Conservation (phyloP, 2,797 vertebrate species). For the Streptopelia turtur region DNA sequence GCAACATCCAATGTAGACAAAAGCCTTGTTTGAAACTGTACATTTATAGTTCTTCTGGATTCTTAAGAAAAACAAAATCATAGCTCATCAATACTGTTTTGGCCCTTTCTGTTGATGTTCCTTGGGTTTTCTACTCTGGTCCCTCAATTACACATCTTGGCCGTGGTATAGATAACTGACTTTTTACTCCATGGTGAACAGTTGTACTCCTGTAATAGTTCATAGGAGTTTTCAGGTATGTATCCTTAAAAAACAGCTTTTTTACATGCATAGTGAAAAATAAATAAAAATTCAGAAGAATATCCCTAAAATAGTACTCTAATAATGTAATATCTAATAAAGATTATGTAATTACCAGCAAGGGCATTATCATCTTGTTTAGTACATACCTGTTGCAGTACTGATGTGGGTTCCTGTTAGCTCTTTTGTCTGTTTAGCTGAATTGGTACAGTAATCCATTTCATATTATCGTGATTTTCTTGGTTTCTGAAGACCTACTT, state of each 20-base stretch:
- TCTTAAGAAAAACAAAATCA: neutral
- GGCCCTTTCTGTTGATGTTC: neutral
- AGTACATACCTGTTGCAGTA: fast-evolving
- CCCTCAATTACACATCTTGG: fast-evolving
- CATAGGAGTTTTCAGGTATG: neutral
- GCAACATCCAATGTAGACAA: neutral
- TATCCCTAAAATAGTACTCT: neutral
- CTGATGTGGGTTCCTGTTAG: fast-evolving
- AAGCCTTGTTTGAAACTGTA: neutral
- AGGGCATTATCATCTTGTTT: neutral
- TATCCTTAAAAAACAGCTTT: neutral
- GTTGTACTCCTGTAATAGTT: neutral
- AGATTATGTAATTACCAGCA: neutral
- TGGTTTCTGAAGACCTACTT: neutral
- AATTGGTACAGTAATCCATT: neutral
- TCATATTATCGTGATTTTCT: neutral
- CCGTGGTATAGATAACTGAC: neutral
- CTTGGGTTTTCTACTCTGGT: neutral
- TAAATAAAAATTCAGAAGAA: neutral
- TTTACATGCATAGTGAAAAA: neutral
- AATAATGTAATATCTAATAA: neutral
- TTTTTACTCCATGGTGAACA: neutral
- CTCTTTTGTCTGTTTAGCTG: neutral
- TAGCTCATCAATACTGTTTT: neutral
- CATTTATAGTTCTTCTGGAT: neutral